These are phyloP conservation scores for Eurosta solidaginis DNA, from an alignment of 1,140 invertebrate species.

Conservation along the genomic window DNA sequence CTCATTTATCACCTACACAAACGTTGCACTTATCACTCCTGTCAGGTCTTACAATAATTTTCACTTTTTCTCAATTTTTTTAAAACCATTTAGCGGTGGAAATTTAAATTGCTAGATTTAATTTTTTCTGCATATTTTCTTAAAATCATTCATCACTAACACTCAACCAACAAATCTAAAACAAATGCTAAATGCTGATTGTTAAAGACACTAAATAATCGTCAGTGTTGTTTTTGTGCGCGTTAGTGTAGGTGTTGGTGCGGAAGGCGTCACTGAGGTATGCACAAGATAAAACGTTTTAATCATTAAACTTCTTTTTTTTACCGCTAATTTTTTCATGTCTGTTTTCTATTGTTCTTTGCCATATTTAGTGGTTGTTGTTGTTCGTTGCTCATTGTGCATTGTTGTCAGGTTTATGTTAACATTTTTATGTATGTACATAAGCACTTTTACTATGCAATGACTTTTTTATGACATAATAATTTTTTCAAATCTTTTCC, in stretches of 20 bases:
- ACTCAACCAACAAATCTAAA: background rate
- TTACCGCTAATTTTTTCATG: conserved; percentile 25
- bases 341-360: background rate
- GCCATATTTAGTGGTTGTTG: too few species aligned
- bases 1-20: conserved; percentile 8
- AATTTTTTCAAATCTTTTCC: background rate
- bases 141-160: background rate
- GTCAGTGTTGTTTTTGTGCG: background rate
- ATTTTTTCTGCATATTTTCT: background rate
- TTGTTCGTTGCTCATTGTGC: background rate
- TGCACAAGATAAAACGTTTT: conserved; percentile 26
- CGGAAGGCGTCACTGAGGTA: conserved; percentile 12
- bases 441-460: too few species aligned
- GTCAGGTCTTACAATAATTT: too few species aligned
- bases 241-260: background rate
- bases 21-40: too few species aligned
- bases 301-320: conserved; percentile 22
- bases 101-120: conserved; percentile 23
- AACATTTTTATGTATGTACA: background rate
- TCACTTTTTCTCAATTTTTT: background rate
- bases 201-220: background rate
- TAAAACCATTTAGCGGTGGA: background rate
- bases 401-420: background rate
- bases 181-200: background rate
- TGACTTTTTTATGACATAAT: conserved; percentile 9